Percentiles rank a stretch among this genome's conserved stretches.
Evolutionary conservation across 2,888 invertebrate species (phyloP).

Genomic region (Seira musarum): DNA sequence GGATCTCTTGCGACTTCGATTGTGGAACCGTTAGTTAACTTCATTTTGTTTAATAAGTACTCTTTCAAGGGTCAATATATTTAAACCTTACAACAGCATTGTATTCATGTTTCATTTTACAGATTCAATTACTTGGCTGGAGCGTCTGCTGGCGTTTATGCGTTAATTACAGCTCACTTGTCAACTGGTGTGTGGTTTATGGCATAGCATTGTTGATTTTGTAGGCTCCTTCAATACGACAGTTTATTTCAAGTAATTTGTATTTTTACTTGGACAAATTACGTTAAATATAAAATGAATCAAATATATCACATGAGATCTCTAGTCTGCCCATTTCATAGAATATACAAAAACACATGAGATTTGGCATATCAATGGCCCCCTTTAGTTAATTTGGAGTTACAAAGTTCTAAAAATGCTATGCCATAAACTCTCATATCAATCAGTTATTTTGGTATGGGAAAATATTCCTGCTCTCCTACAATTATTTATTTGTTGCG

Average conservation of each 20-base stretch:
- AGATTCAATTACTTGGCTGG: slow-evolving; percentile 85
- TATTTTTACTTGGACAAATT: too few species aligned
- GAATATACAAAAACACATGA: too few species aligned
- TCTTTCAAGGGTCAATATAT: neutral
- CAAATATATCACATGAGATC: too few species aligned
- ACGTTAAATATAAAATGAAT: too few species aligned
- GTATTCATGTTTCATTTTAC: too few species aligned
- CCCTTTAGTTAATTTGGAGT: too few species aligned
- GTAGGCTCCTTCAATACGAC: too few species aligned
- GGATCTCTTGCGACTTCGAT: slow-evolving; percentile 89
- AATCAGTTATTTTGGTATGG: slow-evolving; percentile 90
- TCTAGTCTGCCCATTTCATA: too few species aligned
- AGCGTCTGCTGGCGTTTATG: slow-evolving; percentile 93
- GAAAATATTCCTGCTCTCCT: too few species aligned
- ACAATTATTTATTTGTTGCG: too few species aligned
- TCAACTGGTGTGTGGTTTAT: slow-evolving; percentile 79
- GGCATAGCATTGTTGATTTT: neutral
- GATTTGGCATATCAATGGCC: too few species aligned
- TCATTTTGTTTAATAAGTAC: neutral
- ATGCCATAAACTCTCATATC: neutral
- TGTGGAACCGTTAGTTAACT: slow-evolving; percentile 78
- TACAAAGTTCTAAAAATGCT: neutral
- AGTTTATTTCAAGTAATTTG: too few species aligned
- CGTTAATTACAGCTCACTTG: slow-evolving; percentile 92
- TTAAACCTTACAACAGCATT: neutral